Conservation (phyloP, 2,797 vertebrate genomes). For the Petrocephalus schoutedeni region DNA sequence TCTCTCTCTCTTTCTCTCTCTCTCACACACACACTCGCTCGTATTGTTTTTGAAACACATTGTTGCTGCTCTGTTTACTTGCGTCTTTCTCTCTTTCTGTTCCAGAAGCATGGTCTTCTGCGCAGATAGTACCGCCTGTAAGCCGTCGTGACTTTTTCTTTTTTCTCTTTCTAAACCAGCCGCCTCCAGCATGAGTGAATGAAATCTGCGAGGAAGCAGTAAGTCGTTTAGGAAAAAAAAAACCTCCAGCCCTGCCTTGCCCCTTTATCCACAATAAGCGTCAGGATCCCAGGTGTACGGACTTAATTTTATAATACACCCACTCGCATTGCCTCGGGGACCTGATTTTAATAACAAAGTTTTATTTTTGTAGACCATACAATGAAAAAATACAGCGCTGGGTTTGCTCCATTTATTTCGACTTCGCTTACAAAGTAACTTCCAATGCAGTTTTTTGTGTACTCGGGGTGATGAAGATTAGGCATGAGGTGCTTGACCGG, state of each 20-base stretch:
- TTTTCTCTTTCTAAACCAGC: conserved; percentile 39
- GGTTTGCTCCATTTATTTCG: not conserved
- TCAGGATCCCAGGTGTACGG: conserved; percentile 19
- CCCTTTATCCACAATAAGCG: conserved; percentile 18
- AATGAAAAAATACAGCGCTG: not conserved
- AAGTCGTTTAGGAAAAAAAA: conserved; percentile 24
- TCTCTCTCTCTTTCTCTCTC: conserved; percentile 48
- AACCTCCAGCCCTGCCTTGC: conserved; percentile 23
- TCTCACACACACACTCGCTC: conserved; percentile 40
- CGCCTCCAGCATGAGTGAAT: conserved; percentile 56
- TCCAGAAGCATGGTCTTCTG: conserved; percentile 54
- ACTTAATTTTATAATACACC: conserved; percentile 32
- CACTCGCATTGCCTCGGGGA: conserved; percentile 35
- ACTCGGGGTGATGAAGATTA: not conserved
- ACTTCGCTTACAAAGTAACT: not conserved
- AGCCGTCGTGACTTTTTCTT: conserved; percentile 45
- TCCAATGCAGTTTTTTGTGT: not conserved
- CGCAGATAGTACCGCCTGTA: conserved; percentile 43
- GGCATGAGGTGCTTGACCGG: not conserved
- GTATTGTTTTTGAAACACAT: conserved; percentile 51
- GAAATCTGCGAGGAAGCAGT: conserved; percentile 39
- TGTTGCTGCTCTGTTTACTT: conserved; percentile 46
- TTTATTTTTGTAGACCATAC: conserved; percentile 20
- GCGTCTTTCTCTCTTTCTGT: conserved; percentile 48
- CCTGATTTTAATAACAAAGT: conserved; percentile 53